These are phyloP conservation scores for Sorex fumeus DNA, from an alignment of 2,113 vertebrate genomes.

Conservation along the genomic window DNA sequence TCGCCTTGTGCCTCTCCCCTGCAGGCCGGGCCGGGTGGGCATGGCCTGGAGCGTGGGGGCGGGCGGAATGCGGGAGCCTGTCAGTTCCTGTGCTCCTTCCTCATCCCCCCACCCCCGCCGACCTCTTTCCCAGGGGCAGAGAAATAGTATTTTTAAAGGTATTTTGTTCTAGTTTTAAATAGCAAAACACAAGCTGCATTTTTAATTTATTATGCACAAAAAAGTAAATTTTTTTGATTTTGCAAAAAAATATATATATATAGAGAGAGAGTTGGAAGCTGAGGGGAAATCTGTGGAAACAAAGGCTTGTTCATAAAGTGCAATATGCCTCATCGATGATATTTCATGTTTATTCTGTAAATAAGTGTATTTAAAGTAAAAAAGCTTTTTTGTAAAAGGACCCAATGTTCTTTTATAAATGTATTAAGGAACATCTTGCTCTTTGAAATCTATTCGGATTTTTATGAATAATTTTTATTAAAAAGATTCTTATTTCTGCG, in stretches of 20 bases:
- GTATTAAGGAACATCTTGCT: conserved; percentile 82
- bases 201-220: conserved; percentile 82
- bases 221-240: conserved; percentile 69
- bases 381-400: conserved; percentile 83
- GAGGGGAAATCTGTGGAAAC: conserved; percentile 79
- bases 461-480: conserved; percentile 88
- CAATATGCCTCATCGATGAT: conserved; percentile 86
- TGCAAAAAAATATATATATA: conserved; percentile 31
- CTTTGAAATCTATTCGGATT: conserved; percentile 83
- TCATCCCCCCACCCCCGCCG: background rate
- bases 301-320: conserved; percentile 85
- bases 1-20: conserved; percentile 12
- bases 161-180: conserved; percentile 61
- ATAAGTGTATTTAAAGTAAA: conserved; percentile 85
- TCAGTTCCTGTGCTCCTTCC: too few species aligned
- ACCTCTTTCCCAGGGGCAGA: conserved; percentile 53
- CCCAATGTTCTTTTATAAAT: conserved; percentile 86
- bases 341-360: conserved; percentile 82
- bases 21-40: background rate
- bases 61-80: too few species aligned
- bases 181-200: conserved; percentile 58
- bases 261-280: conserved; percentile 66
- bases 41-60: background rate
- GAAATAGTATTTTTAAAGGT: conserved; percentile 63
- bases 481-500: conserved; percentile 77